These are phyloP conservation scores for Corythaixoides concolor DNA, from an alignment of 2,113 vertebrate genomes.

Conservation along the genomic window DNA sequence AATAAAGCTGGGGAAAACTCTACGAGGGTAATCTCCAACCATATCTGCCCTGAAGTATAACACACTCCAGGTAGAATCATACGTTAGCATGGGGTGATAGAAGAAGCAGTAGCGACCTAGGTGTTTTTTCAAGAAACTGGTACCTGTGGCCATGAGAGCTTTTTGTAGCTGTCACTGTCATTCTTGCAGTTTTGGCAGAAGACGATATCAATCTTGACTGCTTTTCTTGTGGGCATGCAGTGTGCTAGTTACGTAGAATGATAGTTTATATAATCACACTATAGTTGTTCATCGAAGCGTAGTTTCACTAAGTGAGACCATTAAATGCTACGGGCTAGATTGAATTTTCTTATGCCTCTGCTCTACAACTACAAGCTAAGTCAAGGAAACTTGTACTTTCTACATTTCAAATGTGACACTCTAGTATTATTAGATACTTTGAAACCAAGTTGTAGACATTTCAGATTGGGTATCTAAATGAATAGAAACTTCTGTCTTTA, in stretches of 20 bases:
- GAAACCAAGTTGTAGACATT: neutral
- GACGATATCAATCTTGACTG: neutral
- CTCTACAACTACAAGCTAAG: neutral
- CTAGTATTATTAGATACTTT: neutral
- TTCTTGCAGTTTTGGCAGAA: neutral
- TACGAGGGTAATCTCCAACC: neutral
- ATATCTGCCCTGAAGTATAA: neutral
- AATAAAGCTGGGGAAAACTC: neutral
- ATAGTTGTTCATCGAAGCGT: neutral
- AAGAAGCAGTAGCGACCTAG: neutral
- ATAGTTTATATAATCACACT: slow-evolving; percentile 1
- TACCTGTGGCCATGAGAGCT: neutral
- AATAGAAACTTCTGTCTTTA: neutral
- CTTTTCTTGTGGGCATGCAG: neutral
- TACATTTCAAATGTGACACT: neutral
- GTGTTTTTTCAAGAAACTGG: neutral
- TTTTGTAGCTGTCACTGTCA: neutral
- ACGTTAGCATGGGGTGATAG: neutral
- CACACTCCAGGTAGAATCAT: neutral
- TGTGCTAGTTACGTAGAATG: neutral
- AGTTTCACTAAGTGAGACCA: neutral
- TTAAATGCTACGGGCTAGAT: neutral
- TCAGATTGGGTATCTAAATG: neutral
- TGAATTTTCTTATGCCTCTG: neutral
- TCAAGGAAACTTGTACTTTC: neutral